These are phyloP conservation scores for Phoronis australis DNA, from an alignment of 2,888 invertebrate genomes.

Conservation along the genomic window DNA sequence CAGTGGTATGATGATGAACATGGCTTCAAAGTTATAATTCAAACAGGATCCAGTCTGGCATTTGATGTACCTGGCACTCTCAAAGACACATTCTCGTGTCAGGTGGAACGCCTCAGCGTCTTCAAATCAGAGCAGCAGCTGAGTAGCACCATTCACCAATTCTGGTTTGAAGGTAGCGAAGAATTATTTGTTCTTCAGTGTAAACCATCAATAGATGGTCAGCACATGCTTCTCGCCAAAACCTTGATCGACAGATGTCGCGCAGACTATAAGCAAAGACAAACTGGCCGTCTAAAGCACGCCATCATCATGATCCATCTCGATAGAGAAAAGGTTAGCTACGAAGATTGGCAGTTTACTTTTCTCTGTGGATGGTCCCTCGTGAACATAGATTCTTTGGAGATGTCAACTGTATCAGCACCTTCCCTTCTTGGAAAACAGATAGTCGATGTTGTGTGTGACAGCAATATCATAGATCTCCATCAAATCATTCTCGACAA, in stretches of 20 bases:
- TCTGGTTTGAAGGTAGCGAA: neutral
- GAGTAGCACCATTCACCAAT: neutral
- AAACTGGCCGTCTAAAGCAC: neutral
- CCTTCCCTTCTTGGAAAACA: neutral
- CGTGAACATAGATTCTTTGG: neutral
- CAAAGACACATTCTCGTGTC: neutral
- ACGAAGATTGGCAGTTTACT: neutral
- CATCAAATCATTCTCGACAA: too few relatives aligned
- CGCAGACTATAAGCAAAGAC: neutral
- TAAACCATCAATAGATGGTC: neutral
- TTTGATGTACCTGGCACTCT: slow-evolving; percentile 1
- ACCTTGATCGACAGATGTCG: slow-evolving; percentile 3
- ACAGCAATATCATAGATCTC: too few relatives aligned
- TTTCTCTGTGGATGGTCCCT: neutral
- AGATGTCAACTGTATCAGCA: neutral
- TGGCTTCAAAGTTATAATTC: slow-evolving; percentile 2
- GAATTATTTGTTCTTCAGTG: slow-evolving; percentile 8
- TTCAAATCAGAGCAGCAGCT: slow-evolving; percentile 10
- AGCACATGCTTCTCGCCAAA: slow-evolving; percentile 6
- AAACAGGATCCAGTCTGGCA: slow-evolving; percentile 5
- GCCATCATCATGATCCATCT: neutral
- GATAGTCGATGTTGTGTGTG: neutral
- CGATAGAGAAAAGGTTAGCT: too few relatives aligned
- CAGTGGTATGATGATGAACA: neutral
- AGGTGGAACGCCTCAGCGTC: slow-evolving; percentile 2